Evolutionary conservation across 2,888 invertebrate species (phyloP).

Genomic region (Tenthredo amoena): DNA sequence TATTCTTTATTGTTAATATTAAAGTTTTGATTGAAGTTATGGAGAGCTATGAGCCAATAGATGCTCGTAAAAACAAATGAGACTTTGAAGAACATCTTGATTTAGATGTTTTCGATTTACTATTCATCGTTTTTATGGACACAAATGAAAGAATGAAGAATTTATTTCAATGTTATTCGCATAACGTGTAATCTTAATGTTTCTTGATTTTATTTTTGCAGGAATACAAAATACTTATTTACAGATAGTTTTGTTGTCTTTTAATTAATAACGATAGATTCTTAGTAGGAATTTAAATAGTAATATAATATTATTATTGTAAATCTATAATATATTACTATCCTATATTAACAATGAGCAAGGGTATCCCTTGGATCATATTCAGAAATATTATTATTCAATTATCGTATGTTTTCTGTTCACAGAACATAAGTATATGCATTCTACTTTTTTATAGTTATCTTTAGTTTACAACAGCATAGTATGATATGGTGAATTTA

Average conservation of each 20-base stretch:
- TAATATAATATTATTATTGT: constrained; percentile 69
- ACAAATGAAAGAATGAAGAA: neutral
- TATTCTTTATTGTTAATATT: constrained; percentile 92
- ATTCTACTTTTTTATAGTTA: neutral
- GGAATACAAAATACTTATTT: constrained; percentile 78
- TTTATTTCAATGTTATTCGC: constrained; percentile 33
- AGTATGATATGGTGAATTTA: neutral
- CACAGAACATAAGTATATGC: constrained; percentile 12
- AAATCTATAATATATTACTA: constrained; percentile 70
- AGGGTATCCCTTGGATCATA: constrained; percentile 74
- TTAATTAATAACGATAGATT: constrained; percentile 76
- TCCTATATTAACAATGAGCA: constrained; percentile 75
- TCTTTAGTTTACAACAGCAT: neutral
- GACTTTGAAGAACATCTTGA: constrained; percentile 48
- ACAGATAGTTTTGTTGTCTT: constrained; percentile 71
- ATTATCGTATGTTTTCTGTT: constrained; percentile 40
- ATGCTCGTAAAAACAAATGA: constrained; percentile 35
- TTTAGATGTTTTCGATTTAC: neutral
- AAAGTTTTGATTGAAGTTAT: constrained; percentile 83
- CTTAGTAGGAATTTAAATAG: constrained; percentile 75
- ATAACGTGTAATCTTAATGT: constrained; percentile 24
- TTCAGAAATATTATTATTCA: constrained; percentile 67
- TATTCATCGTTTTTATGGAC: neutral
- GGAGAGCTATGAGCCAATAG: constrained; percentile 73
- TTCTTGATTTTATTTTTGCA: constrained; percentile 69